Conservation (phyloP, 2,888 invertebrate genomes). For the Capitulum mitella region DNA sequence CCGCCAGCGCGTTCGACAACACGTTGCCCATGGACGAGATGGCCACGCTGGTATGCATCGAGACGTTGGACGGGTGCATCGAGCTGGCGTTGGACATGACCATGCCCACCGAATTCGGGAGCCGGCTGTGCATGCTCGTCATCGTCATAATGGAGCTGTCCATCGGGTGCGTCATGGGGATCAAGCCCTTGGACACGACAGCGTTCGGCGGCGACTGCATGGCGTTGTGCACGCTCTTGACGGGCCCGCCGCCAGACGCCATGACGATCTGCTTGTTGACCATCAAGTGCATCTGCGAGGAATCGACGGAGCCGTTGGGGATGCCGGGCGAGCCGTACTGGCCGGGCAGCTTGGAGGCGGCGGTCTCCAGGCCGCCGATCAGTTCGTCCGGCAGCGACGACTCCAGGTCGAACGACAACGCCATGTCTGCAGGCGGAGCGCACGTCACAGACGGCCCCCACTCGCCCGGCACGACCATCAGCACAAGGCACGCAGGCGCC, state of each 20-base stretch:
- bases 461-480: no score
- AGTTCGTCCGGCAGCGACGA: slow-evolving; percentile 22
- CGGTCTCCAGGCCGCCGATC: slow-evolving; percentile 15
- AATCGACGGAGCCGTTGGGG: background rate
- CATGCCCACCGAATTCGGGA: no score
- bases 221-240: background rate
- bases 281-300: background rate
- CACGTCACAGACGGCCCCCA: no score
- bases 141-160: background rate
- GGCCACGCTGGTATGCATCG: background rate
- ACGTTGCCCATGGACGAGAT: slow-evolving; percentile 12
- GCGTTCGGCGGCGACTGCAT: background rate
- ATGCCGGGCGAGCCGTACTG: background rate
- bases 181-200: slow-evolving; percentile 5
- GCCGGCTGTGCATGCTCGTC: background rate
- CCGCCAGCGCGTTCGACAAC: slow-evolving; percentile 13
- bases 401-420: slow-evolving; percentile 20
- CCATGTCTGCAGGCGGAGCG: background rate
- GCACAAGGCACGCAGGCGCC: no score
- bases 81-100: background rate
- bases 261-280: background rate
- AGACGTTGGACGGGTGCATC: background rate
- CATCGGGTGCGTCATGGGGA: background rate
- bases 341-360: background rate
- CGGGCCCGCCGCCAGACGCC: background rate